Evolutionary conservation across 2,888 invertebrate genomes (phyloP).

Genomic region (Amphipoea lucens): DNA sequence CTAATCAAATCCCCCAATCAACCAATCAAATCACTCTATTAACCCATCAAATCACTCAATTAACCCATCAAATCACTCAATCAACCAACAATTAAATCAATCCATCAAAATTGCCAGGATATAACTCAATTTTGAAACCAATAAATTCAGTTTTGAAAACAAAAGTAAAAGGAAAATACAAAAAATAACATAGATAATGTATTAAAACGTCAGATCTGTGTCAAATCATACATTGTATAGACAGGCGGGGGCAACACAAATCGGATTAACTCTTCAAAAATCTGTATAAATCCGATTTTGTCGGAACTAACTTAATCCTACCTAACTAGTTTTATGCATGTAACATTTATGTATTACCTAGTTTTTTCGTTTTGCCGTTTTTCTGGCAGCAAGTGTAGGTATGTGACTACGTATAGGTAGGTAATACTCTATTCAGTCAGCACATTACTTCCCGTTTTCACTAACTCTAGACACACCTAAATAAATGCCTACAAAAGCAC

Average conservation of each 20-base stretch:
- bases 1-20: not conserved
- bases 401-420: not conserved
- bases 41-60: not conserved
- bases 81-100: not conserved
- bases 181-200: not conserved
- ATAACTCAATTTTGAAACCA: not conserved
- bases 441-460: not conserved
- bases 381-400: not conserved
- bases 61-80: not conserved
- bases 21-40: not conserved
- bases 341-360: not conserved
- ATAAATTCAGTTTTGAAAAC: not conserved
- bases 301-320: constrained; percentile 37
- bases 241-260: constrained; percentile 31
- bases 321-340: constrained; percentile 1
- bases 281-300: constrained; percentile 42
- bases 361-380: not conserved
- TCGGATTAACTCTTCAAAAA: constrained; percentile 51
- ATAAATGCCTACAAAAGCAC: not conserved
- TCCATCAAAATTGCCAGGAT: not conserved
- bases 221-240: constrained; percentile 12
- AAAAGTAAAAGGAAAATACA: not conserved
- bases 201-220: constrained; percentile 9
- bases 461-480: not conserved
- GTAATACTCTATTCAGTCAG: not conserved